Evolutionary conservation across 2,113 vertebrate species (phyloP).

Genomic region (Odobenus rosmarus): DNA sequence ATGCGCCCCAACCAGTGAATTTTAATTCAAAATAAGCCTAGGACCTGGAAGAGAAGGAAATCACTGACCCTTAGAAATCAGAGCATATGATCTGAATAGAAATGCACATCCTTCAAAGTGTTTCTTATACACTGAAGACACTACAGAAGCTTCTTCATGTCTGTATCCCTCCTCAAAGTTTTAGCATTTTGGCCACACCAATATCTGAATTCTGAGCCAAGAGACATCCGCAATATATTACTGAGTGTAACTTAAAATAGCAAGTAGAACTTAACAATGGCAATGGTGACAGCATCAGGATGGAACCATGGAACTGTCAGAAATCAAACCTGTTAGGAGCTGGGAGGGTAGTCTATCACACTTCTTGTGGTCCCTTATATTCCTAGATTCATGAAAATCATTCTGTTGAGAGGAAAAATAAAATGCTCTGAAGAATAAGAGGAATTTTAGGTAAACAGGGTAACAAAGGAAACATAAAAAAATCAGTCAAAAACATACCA

Average conservation of each 20-base stretch:
- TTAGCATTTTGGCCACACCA: not conserved
- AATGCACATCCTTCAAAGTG: not conserved
- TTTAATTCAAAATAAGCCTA: conserved; percentile 30
- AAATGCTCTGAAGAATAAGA: not conserved
- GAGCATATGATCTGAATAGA: not conserved
- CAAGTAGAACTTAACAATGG: not conserved
- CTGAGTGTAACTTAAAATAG: not conserved
- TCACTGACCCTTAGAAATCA: conserved; percentile 34
- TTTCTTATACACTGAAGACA: not conserved
- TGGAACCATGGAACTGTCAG: not conserved
- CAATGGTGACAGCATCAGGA: not conserved
- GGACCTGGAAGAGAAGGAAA: not conserved
- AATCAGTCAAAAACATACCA: not conserved
- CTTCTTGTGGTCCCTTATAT: not conserved
- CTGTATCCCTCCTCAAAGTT: not conserved
- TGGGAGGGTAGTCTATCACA: not conserved
- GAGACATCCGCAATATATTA: not conserved
- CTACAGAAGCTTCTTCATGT: not conserved
- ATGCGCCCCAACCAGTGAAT: not conserved
- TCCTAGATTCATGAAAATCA: not conserved
- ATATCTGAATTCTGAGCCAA: conserved; percentile 48
- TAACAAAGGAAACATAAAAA: not conserved
- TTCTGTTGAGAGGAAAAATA: conserved; percentile 44
- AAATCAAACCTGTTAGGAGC: not conserved
- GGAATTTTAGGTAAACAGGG: not conserved